Base-by-base conservation (phyloP, 2,797 vertebrate genomes). In the Urosaurus nigricauda region DNA sequence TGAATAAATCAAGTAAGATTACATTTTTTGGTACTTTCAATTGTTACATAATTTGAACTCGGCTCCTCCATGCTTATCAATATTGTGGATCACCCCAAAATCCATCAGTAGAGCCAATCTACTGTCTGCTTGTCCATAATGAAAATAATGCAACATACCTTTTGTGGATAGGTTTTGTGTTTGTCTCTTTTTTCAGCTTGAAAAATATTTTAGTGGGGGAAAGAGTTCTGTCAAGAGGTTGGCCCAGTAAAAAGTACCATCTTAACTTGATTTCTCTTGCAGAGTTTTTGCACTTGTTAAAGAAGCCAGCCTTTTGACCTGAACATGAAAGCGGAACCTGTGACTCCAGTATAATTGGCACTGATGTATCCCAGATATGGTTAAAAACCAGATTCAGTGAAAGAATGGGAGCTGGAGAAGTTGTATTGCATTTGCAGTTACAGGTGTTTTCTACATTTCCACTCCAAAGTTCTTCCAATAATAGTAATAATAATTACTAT, bases 301-400 rank as follows among this genome's bases (percentile, higher is more conserved):
- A 93, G 84, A 91, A n/a, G 88, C 87, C 7, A 79, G 53, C 16
- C 40, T 47, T 91, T 92, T 87, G 0, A 0, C 89, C 70, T 84
- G 70, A 88, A 87, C 87, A 85, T 84, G 90, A 71, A 88, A 80
- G 74, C 91, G 90, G 58, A 81, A 60, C n/a, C 85, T 83, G 77
- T 87, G 85, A 78, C 53, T 92, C 87, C 70, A 83, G 84, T 83
- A 12, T 89, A 90, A 86, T 73, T 92, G 90, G 89, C 91, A 92
- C 71, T 71, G 88, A 6, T 74, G 84, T 58, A 29, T 83, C 75
- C 56, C 90, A n/a, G 88, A 87, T 91, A 74, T 87, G 73, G 91
- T 85, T 94, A 87, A 93, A 93, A 85, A 89, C 53, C 90, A 84
- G 88, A 91, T 94, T 92, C 58, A 29, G 29, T 35, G 77, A 84